Conservation (phyloP, 2,797 vertebrate genomes). For the Harpagifer antarcticus region DNA sequence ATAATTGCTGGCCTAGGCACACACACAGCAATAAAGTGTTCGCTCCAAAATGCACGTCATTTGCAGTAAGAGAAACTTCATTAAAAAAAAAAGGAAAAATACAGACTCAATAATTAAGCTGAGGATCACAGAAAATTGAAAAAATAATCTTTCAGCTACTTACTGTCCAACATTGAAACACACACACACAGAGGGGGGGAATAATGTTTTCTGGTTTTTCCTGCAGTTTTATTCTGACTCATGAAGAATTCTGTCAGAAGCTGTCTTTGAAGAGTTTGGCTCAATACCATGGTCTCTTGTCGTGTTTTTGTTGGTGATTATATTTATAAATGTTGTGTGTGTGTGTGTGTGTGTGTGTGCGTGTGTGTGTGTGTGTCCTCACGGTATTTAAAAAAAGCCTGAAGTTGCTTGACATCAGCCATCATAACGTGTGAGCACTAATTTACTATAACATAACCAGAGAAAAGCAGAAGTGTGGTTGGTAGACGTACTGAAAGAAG, state of each 20-base stretch:
- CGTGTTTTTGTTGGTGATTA: conserved; percentile 79
- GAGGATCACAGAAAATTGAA: conserved; percentile 66
- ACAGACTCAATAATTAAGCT: conserved; percentile 61
- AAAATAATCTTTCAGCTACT: conserved; percentile 62
- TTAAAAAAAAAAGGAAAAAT: conserved; percentile 3
- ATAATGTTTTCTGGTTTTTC: conserved; percentile 66
- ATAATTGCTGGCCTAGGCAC: conserved; percentile 14
- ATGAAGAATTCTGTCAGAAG: conserved; percentile 83
- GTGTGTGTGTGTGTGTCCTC: conserved; percentile 30
- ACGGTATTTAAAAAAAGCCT: conserved; percentile 65
- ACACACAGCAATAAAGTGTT: conserved; percentile 8
- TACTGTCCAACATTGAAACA: conserved; percentile 14
- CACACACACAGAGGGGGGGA: conserved; percentile 11
- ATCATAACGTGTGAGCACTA: conserved; percentile 56
- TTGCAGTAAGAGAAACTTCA: too few relatives aligned
- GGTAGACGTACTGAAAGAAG: conserved; percentile 24
- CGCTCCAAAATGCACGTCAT: neutral
- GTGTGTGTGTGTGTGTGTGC: conserved; percentile 9
- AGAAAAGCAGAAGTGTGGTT: conserved; percentile 23
- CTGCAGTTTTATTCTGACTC: conserved; percentile 73
- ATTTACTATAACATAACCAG: conserved; percentile 68
- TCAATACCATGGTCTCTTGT: conserved; percentile 66
- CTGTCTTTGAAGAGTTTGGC: conserved; percentile 77
- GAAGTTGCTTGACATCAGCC: conserved; percentile 60
- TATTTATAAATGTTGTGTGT: conserved; percentile 70